Evolutionary conservation across 2,797 vertebrate genomes (phyloP), one percentile per base, ranked within the genome.

Genomic region (Epinephelus coioides): DNA sequence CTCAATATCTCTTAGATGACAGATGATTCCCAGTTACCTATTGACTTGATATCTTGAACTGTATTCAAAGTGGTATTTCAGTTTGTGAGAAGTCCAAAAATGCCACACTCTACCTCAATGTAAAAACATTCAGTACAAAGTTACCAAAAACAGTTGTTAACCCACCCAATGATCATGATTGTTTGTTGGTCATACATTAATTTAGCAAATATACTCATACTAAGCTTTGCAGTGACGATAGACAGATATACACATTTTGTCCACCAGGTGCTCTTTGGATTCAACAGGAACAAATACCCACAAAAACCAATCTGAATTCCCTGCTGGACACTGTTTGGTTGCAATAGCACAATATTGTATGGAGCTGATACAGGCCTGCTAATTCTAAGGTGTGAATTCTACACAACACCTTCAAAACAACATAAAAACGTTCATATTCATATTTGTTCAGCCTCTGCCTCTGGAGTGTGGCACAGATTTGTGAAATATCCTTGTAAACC

Each of bases 261-360:
- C 69, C 34, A 69, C 49, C 61, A 67, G 55, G 27, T 13, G 53
- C 38, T 89, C 83, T 91, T 90, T 92, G 86, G 88, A 76, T 79
- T 79, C n/a, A 83, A 69, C 62, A 69, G 43, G 38, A 82, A 67
- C 6, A 54, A 50, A 69, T 65, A 66, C 19, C 67, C 60, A 61
- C 47, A 21, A n/a, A 65, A 60, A 60, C 51, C 63, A 53, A 66
- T 59, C 5, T 5, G 40, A 57, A 43, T 30, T 51, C 57, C 67
- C 62, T 73, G 72, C 76, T 38, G 56, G 49, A 83, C 64, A n/a
- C 61, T 0, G 27, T 80, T 82, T 82, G 82, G 69, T 84, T 82
- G 73, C 7, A 76, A 30, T 18, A 67, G 76, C 57, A 62, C 50
- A 44, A 27, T 30, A 18, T 5, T 53, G 17, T 59, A 18, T 56